Conservation (phyloP, 2,797 vertebrate genomes). For the Xiphophorus birchmanni region DNA sequence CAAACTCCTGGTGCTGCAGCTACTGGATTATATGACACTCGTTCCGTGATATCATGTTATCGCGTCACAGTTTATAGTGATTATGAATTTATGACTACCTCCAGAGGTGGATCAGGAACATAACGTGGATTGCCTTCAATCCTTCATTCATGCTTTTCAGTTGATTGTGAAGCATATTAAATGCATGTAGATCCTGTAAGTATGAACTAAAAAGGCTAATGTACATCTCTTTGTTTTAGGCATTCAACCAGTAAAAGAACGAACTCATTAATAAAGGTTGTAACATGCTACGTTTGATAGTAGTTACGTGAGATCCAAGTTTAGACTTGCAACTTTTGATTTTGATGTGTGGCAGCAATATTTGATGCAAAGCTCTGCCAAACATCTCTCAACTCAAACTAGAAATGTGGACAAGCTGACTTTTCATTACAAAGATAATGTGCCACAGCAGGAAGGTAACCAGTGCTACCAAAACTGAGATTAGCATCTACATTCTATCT, state of each 20-base stretch:
- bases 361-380: background rate
- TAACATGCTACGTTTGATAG: background rate
- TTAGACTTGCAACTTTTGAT: background rate
- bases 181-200: background rate
- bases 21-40: background rate
- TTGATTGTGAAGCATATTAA: background rate
- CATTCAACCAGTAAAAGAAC: background rate
- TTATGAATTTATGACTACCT: background rate
- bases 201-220: background rate
- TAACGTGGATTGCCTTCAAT: background rate
- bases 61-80: background rate
- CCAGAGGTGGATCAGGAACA: background rate
- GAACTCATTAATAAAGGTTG: background rate
- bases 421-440: background rate
- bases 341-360: background rate
- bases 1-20: background rate
- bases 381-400: background rate
- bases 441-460: background rate
- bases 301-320: background rate
- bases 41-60: background rate
- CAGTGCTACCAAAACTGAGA: background rate
- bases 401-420: background rate
- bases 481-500: background rate
- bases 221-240: background rate
- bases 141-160: background rate